phyloP scores from a whole-genome alignment of 2,888 invertebrate species.

The Epistrophe grossulariae region DNA sequence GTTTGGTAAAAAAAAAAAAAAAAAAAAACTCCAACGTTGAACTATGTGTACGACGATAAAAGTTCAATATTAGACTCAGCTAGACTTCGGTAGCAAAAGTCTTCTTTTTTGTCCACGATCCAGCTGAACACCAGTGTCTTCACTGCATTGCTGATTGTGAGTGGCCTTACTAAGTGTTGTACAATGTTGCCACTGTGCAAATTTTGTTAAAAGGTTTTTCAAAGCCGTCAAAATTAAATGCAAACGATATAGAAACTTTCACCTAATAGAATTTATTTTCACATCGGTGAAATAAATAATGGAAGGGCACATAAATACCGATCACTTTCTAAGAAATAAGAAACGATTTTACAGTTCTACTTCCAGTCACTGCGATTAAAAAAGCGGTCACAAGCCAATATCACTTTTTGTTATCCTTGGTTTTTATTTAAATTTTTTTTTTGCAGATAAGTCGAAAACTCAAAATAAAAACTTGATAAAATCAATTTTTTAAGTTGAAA shows the following conservation, averaged over 20 bases:
- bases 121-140: not conserved
- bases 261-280: not conserved
- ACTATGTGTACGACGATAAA: slow-evolving; percentile 10
- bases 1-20: not conserved
- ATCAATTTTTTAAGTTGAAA: too few species aligned
- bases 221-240: not conserved
- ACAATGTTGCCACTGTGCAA: not conserved
- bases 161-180: not conserved
- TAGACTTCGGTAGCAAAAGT: slow-evolving; percentile 19
- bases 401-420: too few species aligned
- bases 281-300: too few species aligned
- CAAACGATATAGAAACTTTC: not conserved
- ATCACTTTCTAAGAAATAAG: too few species aligned
- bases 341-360: too few species aligned
- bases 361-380: too few species aligned
- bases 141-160: slow-evolving; percentile 14
- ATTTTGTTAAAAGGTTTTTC: not conserved
- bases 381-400: too few species aligned
- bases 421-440: too few species aligned
- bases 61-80: slow-evolving; percentile 7
- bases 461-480: too few species aligned
- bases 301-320: too few species aligned
- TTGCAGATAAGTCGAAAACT: too few species aligned
- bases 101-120: slow-evolving; percentile 1
- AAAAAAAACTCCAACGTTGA: slow-evolving; percentile 42